These are phyloP conservation scores for Hippocampus barbouri DNA, from an alignment of 2,113 vertebrate species.

Conservation along the genomic window DNA sequence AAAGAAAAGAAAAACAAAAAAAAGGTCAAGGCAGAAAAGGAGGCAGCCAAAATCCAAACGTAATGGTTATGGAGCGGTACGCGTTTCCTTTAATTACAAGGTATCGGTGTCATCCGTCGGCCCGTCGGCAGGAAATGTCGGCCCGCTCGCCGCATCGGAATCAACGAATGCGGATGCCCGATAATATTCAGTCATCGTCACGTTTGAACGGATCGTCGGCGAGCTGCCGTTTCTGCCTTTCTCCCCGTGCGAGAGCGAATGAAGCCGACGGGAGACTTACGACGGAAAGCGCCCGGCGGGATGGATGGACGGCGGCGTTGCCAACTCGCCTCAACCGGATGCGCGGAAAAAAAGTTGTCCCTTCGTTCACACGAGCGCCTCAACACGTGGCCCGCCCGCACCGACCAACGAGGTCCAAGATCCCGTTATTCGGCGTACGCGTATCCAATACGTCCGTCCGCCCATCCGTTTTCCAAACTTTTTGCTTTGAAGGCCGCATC, in stretches of 20 bases:
- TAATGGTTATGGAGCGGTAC: slow-evolving; percentile 55
- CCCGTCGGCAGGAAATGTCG: slow-evolving; percentile 58
- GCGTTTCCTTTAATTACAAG: slow-evolving; percentile 69
- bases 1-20: slow-evolving; percentile 55
- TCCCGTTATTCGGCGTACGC: too few relatives aligned
- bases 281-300: slow-evolving; percentile 41
- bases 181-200: slow-evolving; percentile 69
- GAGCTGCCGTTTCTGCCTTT: slow-evolving; percentile 49
- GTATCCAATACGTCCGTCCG: too few relatives aligned
- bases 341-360: too few relatives aligned
- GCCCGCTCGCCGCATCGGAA: slow-evolving; percentile 61
- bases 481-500: neutral
- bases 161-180: slow-evolving; percentile 66
- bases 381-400: too few relatives aligned
- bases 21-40: slow-evolving; percentile 54
- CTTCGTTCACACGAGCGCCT: too few relatives aligned
- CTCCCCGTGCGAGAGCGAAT: slow-evolving; percentile 44
- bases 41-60: slow-evolving; percentile 63
- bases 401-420: too few relatives aligned
- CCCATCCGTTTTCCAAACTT: too few relatives aligned
- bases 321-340: too few relatives aligned
- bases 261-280: slow-evolving; percentile 41
- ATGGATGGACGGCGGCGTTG: neutral
- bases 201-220: slow-evolving; percentile 64
- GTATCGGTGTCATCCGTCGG: slow-evolving; percentile 67